Base-by-base conservation (phyloP, 2,797 vertebrate species). In the Neosalanx taihuensis region DNA sequence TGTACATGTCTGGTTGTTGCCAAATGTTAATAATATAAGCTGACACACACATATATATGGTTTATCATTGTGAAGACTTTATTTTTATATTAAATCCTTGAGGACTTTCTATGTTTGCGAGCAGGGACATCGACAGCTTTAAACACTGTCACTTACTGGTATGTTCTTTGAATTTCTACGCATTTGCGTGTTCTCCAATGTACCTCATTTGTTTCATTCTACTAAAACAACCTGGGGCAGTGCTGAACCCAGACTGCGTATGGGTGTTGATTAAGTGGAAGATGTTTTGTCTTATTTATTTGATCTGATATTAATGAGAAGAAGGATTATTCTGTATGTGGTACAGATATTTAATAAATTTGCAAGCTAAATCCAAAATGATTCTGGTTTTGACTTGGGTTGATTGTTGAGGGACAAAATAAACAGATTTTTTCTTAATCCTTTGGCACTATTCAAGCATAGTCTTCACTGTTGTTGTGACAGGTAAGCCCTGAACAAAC, bases 281-380 rank as follows among this genome's bases (percentile, higher is more conserved):
- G 88, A 91, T 86, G 92, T 94, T 93, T 92, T 94, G 94, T 96
- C 91, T 94, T 94, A 96, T 96, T 96, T 97, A 96, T 95, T 96
- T 94, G 93, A 90, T 93, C 89, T 92, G 89, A 91, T 93, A 75
- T 87, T 88, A 80, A 86, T 73, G 41, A 79, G 72, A 41, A 72
- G 80, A 29, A 56, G 30, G 31, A 70, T 72, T 60, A 73, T 71
- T 90, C 91, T 92, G 91, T 86, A 84, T 92, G 92, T 91, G 83
- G 88, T 88, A 90, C 88, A 88, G 93, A 88, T 88, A 86, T 93
- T 93, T 92, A 94, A 98, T 98, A 98, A 97, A 98, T 96, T 95
- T 95, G 91, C 95, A 94, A 94, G 89, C 90, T 90, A 87, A 94
- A 89, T 84, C 69, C 80, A 86, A 64, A 81, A 56, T 26, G 61